Evolutionary conservation across 2,113 vertebrate genomes (phyloP), one percentile per base, ranked within the genome.

Genomic region (Cepphus grylle): DNA sequence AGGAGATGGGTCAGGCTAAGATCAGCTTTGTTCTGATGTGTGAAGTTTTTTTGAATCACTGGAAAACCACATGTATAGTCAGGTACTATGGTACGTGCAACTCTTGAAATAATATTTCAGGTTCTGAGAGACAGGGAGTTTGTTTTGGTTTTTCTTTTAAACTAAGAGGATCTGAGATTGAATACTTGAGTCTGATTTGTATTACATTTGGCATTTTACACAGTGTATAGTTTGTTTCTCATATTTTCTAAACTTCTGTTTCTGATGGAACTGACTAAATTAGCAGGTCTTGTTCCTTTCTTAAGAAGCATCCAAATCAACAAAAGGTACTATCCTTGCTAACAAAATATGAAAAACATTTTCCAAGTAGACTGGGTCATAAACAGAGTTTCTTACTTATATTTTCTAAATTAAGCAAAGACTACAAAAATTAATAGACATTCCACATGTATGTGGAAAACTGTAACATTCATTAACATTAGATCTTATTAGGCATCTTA

Each of bases 391-490:
- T 83, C 20, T 74, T 76, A 18, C 10, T 76, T 65, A 53, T 6
- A 36, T 8, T 25, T 82, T 69, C 18, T 22, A 83, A 81, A 78
- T 53, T 34, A 88, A 92, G 40, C 6, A 66, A 73, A 12, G 38
- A 47, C 22, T 42, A 82, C 5, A 79, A 90, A 50, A 59, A 69
- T n/a, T 6, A 81, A 10, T 21, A 30, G 20, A 36, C 83, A 19
- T 69, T 79, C 45, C 6, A 2, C 17, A 38, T 12, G 6, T 38
- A 72, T 2, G 6, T 63, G 11, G 32, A 58, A 93, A 90, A 92
- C 10, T 0, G 0, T 21, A 17, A 53, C 47, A 38, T 21, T 62
- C 1, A 3, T 32, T 76, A 81, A n/a, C 17, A 72, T 22, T 14
- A 74, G 58, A 66, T 55, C 21, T 69, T 59, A 67, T 7, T 10